A percentile compares a stretch with the other conserved stretches of the same genome.
Evolutionary conservation across 37 sponge, comb jelly and placozoan species (phyloP).

Genomic region (Ephydatia muelleri): DNA sequence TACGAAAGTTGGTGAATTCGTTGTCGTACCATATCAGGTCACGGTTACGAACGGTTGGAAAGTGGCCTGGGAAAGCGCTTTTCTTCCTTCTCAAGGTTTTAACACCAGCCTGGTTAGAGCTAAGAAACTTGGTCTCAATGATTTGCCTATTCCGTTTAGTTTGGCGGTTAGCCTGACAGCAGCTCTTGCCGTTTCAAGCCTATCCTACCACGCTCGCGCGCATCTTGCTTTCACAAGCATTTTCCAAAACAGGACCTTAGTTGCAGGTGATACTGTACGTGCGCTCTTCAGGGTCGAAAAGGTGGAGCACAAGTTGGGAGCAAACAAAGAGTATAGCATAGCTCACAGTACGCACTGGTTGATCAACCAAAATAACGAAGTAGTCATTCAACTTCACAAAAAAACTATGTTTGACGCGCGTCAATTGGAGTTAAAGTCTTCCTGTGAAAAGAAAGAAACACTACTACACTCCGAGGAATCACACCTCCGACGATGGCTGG

Average conservation of each 20-base stretch:
- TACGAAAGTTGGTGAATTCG: background rate
- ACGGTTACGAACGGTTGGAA: constrained; percentile 32
- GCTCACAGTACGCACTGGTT: constrained; percentile 32
- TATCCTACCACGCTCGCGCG: constrained; percentile 27
- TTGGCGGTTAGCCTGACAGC: constrained; percentile 7
- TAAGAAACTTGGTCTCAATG: background rate
- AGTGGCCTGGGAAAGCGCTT: constrained; percentile 26
- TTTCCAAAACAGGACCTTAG: constrained; percentile 16
- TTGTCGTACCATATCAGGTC: constrained; percentile 9
- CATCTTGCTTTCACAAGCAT: constrained; percentile 20
- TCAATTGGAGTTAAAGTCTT: background rate
- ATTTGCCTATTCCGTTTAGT: constrained; percentile 19
- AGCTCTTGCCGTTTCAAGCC: constrained; percentile 11
- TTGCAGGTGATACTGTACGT: constrained; percentile 21
- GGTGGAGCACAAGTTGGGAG: background rate
- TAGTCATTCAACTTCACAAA: constrained; percentile 21
- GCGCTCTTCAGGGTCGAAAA: constrained; percentile 20
- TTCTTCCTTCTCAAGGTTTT: background rate
- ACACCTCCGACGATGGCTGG: background rate
- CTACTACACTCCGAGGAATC: background rate
- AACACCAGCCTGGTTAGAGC: constrained; percentile 4
- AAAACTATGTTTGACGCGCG: constrained; percentile 40
- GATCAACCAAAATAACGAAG: constrained; percentile 26
- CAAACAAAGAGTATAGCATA: constrained; percentile 13
- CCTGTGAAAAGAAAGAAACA: too few species aligned